phyloP scores from a whole-genome alignment of 2,113 vertebrate genomes.

The Peromyscus californicus region DNA sequence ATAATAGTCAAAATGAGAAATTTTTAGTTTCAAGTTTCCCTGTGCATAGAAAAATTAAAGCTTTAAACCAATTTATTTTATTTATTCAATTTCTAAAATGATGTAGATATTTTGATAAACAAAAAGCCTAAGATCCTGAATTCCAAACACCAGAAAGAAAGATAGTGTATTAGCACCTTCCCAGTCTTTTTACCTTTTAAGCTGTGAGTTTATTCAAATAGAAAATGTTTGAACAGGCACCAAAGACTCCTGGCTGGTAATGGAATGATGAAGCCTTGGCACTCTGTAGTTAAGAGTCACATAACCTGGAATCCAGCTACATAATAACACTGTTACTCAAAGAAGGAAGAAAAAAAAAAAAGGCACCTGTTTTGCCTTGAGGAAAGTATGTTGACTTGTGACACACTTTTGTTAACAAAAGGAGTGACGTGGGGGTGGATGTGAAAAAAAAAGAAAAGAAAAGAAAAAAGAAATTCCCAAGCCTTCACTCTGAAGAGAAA shows the following conservation, averaged over 20 bases:
- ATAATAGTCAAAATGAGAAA: neutral
- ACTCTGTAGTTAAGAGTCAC: neutral
- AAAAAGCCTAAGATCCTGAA: neutral
- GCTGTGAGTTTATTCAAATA: conserved; percentile 42
- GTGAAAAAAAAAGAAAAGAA: neutral
- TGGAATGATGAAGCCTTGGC: neutral
- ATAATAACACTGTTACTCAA: neutral
- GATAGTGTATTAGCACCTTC: neutral
- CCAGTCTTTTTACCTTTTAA: neutral
- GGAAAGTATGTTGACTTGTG: neutral
- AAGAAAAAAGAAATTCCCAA: no score
- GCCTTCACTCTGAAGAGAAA: neutral
- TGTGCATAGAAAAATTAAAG: neutral
- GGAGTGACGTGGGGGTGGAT: neutral
- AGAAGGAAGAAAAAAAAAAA: neutral
- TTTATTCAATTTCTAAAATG: neutral
- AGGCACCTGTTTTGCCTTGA: neutral
- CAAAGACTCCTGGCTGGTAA: neutral
- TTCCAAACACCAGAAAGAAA: neutral
- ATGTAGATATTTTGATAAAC: neutral
- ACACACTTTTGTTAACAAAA: conserved; percentile 32
- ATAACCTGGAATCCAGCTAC: neutral
- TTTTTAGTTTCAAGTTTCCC: neutral
- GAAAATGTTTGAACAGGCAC: conserved; percentile 10
- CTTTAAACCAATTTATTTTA: neutral